Evolutionary conservation across 1,140 invertebrate species (phyloP), one percentile per base, ranked within the genome.

Genomic region (Globodera rostochiensis): DNA sequence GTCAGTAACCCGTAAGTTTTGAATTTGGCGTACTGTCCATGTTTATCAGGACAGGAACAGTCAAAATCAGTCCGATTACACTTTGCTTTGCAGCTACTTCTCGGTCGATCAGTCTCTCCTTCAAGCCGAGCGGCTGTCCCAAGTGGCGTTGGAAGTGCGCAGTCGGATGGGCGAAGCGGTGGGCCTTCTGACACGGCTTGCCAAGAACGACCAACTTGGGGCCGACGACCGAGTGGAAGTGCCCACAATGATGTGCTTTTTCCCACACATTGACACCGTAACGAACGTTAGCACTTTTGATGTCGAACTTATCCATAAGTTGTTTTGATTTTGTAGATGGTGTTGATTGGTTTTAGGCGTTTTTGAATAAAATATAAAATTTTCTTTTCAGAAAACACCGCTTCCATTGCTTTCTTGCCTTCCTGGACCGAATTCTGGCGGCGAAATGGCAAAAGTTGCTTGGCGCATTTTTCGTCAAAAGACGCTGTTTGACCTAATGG

Each of bases 1-100:
- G 82, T 83, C 60, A 83, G 82, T 49, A 83, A 83, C 82, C 82
- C 82, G 82, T 83, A 47, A 50, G 81, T 83, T 64, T 21, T 11
- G 25, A 47, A 19, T 69, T 53, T 60, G 13, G 4, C 53, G 60
- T 25, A 47, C 45, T 5, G 25, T 47, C 47, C 5, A 50, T 74
- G 36, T 15, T 3, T 0, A 74, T 53, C 11, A 53, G 7, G 0
- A 53, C 50, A 53, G 67, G 9, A 69, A 21, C 9, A 66, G 9
- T 0, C 57, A 57, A 66, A 53, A 64, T n/a, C 25, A 36, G 36
- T 36, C 36, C 36, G 36, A 36, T 36, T 36, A 36, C 36, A 36
- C 36, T 2, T 19, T 45, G 6, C 49, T 36, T 25, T 78, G 6
- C 46, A 78, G 76, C 4, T 70, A 45, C 6, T 69, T 69, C 36